These are phyloP conservation scores for Lindbergichthys nudifrons DNA, from an alignment of 2,797 vertebrate genomes.

Conservation along the genomic window DNA sequence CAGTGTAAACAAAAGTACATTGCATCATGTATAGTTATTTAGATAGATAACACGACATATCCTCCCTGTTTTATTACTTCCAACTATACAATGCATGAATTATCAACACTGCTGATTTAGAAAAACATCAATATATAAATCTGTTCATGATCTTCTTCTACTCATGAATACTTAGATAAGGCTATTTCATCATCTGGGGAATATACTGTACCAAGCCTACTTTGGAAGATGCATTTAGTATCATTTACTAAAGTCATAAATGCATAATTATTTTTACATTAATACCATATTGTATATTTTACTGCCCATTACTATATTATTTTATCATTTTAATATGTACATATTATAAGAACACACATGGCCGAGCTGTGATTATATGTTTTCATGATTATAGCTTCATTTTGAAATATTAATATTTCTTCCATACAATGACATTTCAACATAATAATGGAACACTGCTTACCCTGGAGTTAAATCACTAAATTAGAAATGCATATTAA, in stretches of 20 bases:
- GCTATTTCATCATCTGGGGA: slow-evolving; percentile 6
- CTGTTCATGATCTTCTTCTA: not conserved
- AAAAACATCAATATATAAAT: not conserved
- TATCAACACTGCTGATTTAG: not conserved
- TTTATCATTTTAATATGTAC: slow-evolving; percentile 26
- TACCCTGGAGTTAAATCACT: slow-evolving; percentile 60
- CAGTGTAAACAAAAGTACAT: not conserved
- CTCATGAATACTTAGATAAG: not conserved
- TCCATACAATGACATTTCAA: slow-evolving; percentile 50
- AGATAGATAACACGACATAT: not conserved
- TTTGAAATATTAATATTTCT: slow-evolving; percentile 40
- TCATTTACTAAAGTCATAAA: slow-evolving; percentile 26
- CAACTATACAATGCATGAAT: not conserved
- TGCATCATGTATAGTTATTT: not conserved
- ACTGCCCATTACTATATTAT: slow-evolving; percentile 12
- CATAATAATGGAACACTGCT: slow-evolving; percentile 52
- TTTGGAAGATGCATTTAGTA: slow-evolving; percentile 12
- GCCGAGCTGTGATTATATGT: slow-evolving; percentile 6
- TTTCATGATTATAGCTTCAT: slow-evolving; percentile 32
- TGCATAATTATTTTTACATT: slow-evolving; percentile 30
- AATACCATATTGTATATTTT: slow-evolving; percentile 33
- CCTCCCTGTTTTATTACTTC: no score
- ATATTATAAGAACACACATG: slow-evolving; percentile 20
- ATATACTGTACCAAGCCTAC: not conserved
- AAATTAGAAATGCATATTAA: slow-evolving; percentile 72